Evolutionary conservation across 2,888 invertebrate species (phyloP).

Genomic region (Epiblema foenella): DNA sequence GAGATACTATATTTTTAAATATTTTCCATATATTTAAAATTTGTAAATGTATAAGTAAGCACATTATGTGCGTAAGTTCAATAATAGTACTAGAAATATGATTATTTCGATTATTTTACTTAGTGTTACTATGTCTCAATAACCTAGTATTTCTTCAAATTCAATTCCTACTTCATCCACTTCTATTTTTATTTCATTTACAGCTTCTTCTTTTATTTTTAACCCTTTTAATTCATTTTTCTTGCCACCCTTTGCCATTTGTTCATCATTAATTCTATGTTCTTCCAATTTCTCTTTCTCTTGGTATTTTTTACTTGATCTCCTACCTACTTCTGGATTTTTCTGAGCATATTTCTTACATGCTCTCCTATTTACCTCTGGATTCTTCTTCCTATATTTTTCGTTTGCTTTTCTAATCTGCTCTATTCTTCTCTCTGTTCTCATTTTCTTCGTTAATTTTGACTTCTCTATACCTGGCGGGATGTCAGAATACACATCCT

Average conservation of each 20-base stretch:
- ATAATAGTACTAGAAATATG: neutral
- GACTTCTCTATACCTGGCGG: no score
- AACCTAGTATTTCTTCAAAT: conserved; percentile 11
- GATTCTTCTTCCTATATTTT: neutral
- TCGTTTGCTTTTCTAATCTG: neutral
- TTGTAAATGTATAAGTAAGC: no score
- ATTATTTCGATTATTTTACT: neutral
- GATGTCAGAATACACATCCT: no score
- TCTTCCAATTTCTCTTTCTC: conserved; percentile 1
- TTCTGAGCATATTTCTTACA: neutral
- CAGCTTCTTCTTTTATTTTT: neutral
- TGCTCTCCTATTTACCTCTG: neutral
- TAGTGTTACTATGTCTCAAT: neutral
- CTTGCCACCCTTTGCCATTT: neutral
- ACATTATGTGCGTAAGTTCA: no score
- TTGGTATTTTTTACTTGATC: neutral
- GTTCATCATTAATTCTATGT: neutral
- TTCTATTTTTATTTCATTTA: neutral
- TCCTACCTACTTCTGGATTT: neutral
- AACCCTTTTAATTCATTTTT: no score
- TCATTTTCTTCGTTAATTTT: neutral
- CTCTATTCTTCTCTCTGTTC: neutral
- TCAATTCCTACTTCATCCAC: neutral
- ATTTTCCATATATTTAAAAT: no score
- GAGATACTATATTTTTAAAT: no score